Evolutionary conservation across 1,140 invertebrate genomes (phyloP).

Genomic region (Sesamia nonagrioides): DNA sequence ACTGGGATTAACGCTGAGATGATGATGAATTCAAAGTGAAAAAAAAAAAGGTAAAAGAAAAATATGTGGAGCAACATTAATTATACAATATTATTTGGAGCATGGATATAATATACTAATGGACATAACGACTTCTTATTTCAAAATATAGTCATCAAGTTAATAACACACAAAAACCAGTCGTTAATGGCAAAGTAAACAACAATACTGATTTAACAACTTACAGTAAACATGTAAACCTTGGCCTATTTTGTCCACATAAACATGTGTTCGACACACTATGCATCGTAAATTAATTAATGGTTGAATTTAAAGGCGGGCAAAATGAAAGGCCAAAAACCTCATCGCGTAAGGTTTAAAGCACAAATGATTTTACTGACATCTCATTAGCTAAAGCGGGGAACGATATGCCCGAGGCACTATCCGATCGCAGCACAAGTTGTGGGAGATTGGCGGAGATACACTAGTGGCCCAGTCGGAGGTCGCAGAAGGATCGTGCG

Average conservation of each 20-base stretch:
- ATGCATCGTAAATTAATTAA: slow-evolving; percentile 73
- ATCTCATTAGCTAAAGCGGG: slow-evolving; percentile 85
- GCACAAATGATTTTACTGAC: slow-evolving; percentile 86
- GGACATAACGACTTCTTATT: slow-evolving; percentile 1
- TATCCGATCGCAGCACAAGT: slow-evolving; percentile 60
- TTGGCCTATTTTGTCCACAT: slow-evolving; percentile 37
- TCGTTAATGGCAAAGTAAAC: slow-evolving; percentile 33
- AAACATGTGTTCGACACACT: slow-evolving; percentile 29
- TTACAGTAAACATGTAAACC: slow-evolving; percentile 11
- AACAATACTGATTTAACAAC: background rate
- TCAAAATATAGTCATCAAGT: background rate
- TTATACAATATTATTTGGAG: slow-evolving; percentile 16
- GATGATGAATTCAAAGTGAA: no score
- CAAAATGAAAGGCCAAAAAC: slow-evolving; percentile 82
- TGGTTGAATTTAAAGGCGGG: slow-evolving; percentile 74
- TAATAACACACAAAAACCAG: slow-evolving; percentile 17
- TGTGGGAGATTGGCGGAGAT: slow-evolving; percentile 42
- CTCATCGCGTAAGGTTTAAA: slow-evolving; percentile 80
- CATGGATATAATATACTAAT: background rate
- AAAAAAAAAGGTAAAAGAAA: background rate
- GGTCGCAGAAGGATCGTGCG: no score
- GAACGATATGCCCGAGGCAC: slow-evolving; percentile 76
- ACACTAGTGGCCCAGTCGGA: background rate
- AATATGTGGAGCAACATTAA: background rate
- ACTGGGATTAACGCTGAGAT: no score